Percentiles rank a stretch among this genome's conserved stretches.
phyloP scores from a whole-genome alignment of 2,113 vertebrate species.

The Cathartes aura region DNA sequence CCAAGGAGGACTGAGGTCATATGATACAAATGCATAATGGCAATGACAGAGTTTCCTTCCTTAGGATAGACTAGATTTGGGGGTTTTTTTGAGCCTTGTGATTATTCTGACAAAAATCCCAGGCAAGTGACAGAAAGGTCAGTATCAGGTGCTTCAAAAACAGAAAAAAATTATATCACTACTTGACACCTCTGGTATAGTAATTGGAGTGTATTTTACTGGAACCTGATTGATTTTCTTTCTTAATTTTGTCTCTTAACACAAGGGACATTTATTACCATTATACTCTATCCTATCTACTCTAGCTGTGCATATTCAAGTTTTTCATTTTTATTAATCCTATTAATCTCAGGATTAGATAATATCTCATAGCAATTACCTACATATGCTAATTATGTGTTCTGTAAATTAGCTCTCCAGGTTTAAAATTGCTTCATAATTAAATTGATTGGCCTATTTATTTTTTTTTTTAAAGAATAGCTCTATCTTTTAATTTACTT shows the following conservation, averaged over 20 bases:
- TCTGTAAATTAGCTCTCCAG: background rate
- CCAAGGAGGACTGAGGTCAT: background rate
- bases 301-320: background rate
- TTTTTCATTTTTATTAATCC: conserved; percentile 22
- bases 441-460: background rate
- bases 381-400: background rate
- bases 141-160: background rate
- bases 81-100: background rate
- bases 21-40: background rate
- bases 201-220: background rate
- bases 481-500: background rate
- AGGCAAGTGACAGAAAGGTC: background rate
- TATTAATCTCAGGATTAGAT: conserved; percentile 9
- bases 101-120: background rate
- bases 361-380: conserved; percentile 1
- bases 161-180: background rate
- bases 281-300: background rate
- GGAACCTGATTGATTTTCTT: background rate
- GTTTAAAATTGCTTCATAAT: background rate
- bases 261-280: background rate
- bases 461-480: background rate
- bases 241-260: background rate
- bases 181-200: background rate
- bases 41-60: background rate
- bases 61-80: background rate